phyloP scores from a whole-genome alignment of 2,113 vertebrate genomes.

The Callorhinus ursinus region DNA sequence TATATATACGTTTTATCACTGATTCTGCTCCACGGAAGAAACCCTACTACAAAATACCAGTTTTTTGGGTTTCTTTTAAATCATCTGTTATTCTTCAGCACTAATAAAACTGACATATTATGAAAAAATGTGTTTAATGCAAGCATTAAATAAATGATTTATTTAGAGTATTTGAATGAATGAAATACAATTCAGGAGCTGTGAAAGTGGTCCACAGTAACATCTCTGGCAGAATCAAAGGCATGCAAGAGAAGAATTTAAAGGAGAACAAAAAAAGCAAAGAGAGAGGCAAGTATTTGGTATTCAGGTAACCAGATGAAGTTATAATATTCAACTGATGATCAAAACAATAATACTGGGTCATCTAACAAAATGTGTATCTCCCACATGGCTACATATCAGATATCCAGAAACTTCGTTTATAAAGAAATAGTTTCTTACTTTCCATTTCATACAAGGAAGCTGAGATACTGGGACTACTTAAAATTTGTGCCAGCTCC shows the following conservation, averaged over 20 bases:
- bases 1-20: neutral
- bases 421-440: neutral
- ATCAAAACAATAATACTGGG: neutral
- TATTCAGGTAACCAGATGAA: neutral
- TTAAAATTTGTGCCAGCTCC: neutral
- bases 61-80: neutral
- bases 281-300: no score
- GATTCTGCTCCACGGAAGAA: neutral
- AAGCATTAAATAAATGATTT: neutral
- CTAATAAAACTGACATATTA: neutral
- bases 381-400: neutral
- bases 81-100: neutral
- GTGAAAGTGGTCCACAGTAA: neutral
- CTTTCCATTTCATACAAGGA: neutral
- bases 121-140: neutral
- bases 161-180: neutral
- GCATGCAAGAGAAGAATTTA: neutral
- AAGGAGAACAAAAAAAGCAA: neutral
- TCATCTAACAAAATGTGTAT: neutral
- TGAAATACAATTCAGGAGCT: neutral
- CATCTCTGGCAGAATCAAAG: neutral
- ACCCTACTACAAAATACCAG: neutral
- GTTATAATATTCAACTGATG: neutral
- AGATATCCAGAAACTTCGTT: neutral
- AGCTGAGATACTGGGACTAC: neutral